A percentile compares a stretch with the other conserved stretches of the same genome.
Evolutionary conservation across 2,888 invertebrate species (phyloP).

Genomic region (Ennomos fuscantarius): DNA sequence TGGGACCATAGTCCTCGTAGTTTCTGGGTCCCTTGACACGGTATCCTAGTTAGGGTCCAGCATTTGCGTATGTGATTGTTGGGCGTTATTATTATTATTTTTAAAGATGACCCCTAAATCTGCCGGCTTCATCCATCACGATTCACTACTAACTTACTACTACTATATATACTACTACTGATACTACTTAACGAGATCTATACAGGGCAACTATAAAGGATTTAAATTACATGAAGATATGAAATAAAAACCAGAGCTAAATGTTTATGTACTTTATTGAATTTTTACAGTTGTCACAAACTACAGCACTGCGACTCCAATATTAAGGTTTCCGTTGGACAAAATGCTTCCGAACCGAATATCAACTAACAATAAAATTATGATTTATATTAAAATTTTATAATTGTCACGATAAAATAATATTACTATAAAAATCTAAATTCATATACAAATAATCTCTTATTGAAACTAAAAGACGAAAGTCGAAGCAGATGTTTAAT

Average conservation of each 20-base stretch:
- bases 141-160: too few species aligned
- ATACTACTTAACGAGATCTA: too few species aligned
- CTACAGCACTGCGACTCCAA: slow-evolving; percentile 82
- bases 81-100: too few species aligned
- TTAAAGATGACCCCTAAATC: too few species aligned
- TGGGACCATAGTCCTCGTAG: too few species aligned
- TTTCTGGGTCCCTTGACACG: too few species aligned
- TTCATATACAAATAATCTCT: slow-evolving; percentile 84
- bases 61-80: too few species aligned
- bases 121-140: too few species aligned
- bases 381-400: slow-evolving; percentile 64
- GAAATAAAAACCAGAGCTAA: slow-evolving; percentile 50
- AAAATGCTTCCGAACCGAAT: slow-evolving; percentile 75
- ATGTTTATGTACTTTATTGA: slow-evolving; percentile 80
- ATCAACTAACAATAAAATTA: slow-evolving; percentile 68
- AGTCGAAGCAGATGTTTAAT: slow-evolving; percentile 72
- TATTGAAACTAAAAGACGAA: slow-evolving; percentile 76
- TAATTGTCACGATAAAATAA: slow-evolving; percentile 73
- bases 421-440: slow-evolving; percentile 76
- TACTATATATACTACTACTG: too few species aligned
- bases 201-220: too few species aligned
- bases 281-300: slow-evolving; percentile 77
- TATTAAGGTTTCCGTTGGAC: slow-evolving; percentile 76
- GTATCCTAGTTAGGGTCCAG: too few species aligned
- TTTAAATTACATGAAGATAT: neutral